Percentiles rank a stretch among this genome's conserved stretches.
phyloP scores from a whole-genome alignment of 2,113 vertebrate species.

The Aldabrachelys gigantea region DNA sequence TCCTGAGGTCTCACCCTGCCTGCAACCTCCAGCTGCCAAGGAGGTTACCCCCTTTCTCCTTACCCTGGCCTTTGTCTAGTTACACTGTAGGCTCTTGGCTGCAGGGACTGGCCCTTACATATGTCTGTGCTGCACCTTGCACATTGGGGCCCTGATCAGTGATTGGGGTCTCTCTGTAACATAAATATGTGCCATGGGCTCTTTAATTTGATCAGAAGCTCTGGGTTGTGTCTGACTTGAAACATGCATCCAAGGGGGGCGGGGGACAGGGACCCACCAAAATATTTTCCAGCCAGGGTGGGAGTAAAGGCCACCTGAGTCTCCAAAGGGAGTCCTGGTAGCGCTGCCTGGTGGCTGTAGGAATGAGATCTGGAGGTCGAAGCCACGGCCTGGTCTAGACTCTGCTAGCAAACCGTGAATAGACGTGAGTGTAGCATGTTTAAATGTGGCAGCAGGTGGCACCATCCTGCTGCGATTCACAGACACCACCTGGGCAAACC shows the following conservation, averaged over 20 bases:
- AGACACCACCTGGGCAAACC: not conserved
- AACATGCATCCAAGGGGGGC: not conserved
- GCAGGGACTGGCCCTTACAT: not conserved
- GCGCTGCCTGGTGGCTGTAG: not conserved
- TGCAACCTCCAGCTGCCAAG: not conserved
- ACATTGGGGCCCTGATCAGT: not conserved
- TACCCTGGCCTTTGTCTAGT: not conserved
- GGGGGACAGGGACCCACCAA: too few species aligned
- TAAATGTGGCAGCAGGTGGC: not conserved
- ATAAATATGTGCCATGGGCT: not conserved
- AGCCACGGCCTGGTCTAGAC: too few species aligned
- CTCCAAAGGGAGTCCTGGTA: too few species aligned
- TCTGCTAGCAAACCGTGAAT: not conserved
- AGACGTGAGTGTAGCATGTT: not conserved
- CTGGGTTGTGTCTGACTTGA: not conserved
- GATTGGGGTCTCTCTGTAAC: not conserved
- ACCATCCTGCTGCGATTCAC: not conserved
- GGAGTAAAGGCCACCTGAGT: too few species aligned
- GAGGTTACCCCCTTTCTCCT: not conserved
- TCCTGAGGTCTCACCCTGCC: not conserved
- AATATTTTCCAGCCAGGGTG: not conserved
- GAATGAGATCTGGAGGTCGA: not conserved
- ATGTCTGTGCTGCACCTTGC: not conserved
- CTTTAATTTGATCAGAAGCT: not conserved
- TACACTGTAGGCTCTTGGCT: not conserved